These are phyloP conservation scores for Drosophila flavopinicola DNA, from an alignment of 2,888 invertebrate genomes.

Conservation along the genomic window DNA sequence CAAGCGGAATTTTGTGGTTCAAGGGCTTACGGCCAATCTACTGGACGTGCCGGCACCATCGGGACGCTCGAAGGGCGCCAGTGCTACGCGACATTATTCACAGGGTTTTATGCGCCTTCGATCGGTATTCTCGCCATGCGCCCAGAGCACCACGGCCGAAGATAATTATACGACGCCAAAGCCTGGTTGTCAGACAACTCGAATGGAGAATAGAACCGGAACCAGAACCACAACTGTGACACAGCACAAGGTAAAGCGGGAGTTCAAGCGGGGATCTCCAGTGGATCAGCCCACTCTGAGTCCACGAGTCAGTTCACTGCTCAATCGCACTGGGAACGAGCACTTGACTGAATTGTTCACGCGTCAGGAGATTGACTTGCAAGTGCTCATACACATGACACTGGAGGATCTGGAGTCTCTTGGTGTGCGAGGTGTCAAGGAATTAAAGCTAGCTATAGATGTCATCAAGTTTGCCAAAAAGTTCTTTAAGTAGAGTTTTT, in stretches of 20 bases:
- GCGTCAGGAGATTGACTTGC: conserved; percentile 75
- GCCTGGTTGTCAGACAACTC: background rate
- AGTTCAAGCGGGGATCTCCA: conserved; percentile 56
- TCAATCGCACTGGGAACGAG: conserved; percentile 62
- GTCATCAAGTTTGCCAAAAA: conserved; percentile 60
- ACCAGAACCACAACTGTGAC: too few species aligned
- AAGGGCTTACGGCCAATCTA: background rate
- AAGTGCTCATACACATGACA: conserved; percentile 63
- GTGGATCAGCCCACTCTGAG: conserved; percentile 60
- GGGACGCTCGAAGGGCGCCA: background rate
- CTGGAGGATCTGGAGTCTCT: conserved; percentile 66
- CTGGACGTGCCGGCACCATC: background rate
- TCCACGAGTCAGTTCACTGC: conserved; percentile 59
- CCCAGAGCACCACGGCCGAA: conserved; percentile 24
- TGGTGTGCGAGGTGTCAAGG: conserved; percentile 66
- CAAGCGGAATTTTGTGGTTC: background rate
- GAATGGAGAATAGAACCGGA: background rate
- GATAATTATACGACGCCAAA: background rate
- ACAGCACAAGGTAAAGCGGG: background rate
- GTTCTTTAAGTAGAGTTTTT: conserved; percentile 37
- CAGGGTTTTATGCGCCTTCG: conserved; percentile 50
- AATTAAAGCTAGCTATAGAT: conserved; percentile 58
- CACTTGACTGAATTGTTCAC: conserved; percentile 70
- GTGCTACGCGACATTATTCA: conserved; percentile 42
- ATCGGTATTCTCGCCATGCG: conserved; percentile 54